These are phyloP conservation scores for Ennomos quercinarius DNA, from an alignment of 2,888 invertebrate genomes.

Conservation along the genomic window DNA sequence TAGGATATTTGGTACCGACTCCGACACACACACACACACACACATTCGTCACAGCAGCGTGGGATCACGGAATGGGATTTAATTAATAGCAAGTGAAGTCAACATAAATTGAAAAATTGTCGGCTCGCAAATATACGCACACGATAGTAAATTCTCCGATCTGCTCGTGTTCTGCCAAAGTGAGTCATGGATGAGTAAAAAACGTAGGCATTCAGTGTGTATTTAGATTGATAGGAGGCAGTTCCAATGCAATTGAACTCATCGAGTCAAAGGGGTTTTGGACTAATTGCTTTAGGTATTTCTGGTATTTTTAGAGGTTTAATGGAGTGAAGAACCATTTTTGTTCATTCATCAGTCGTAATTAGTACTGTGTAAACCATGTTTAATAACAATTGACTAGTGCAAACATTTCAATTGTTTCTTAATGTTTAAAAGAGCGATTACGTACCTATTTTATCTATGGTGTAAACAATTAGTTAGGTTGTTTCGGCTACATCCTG, in stretches of 20 bases:
- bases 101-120: constrained; percentile 26
- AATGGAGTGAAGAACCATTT: neutral
- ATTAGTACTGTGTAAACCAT: no score
- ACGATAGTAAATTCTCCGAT: constrained; percentile 7
- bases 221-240: constrained; percentile 8
- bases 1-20: no score
- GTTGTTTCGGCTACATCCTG: no score
- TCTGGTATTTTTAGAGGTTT: constrained; percentile 1
- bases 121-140: constrained; percentile 1
- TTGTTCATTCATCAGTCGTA: no score
- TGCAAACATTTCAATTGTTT: no score
- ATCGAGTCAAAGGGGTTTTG: constrained; percentile 9
- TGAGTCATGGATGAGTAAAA: constrained; percentile 14
- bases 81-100: constrained; percentile 1
- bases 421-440: no score
- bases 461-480: no score
- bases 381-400: no score
- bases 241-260: constrained; percentile 20
- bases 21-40: no score
- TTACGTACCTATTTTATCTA: no score
- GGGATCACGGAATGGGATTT: constrained; percentile 4
- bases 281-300: neutral
- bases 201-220: constrained; percentile 11
- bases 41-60: neutral
- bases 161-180: neutral